Evolutionary conservation across 2,888 invertebrate genomes (phyloP), one percentile per base, ranked within the genome.

Genomic region (Amaurobius ferox): DNA sequence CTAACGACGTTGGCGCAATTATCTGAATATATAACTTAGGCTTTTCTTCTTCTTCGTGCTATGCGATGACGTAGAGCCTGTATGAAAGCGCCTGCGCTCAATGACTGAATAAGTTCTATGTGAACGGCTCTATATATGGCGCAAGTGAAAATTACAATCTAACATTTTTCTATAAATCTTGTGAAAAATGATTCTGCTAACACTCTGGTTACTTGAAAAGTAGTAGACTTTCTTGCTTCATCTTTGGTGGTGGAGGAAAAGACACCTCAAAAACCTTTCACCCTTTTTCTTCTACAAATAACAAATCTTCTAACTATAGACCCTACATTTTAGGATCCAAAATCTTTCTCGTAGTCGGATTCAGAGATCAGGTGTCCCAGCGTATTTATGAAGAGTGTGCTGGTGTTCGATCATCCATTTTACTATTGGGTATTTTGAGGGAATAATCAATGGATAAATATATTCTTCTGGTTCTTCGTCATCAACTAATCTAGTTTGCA

Each of bases 191-290:
- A 19, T 1, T 19, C 55, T n/a, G 55, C 55, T 1, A 55, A 23
- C 13, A n/a, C 55, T 23, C 55, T 19, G 13, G 55, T 55, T 9
- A 19, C 55, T n/a, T 74, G 26, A 35, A 81, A 87, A 6, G 55
- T 62, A 39, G 26, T 9, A 1, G 40, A 28, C 1, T 23, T 7
- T 30, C 26, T 26, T 9, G 74, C 26, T 55, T 19, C 19, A 19
- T 55, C 1, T n/a, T 3, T 9, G 55, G 55, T 23, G 19, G 19
- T 23, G 55, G 55, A 3, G 55, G 55, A n/a, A 19, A 23, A 19
- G 55, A 19, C 9, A 9, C 55, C 3, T 55, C 55, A 1, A 55
- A 19, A 55, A n/a, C 9, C 55, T 72, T 72, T 0, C 0, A 9
- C 0, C 0, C 19, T 76, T n/a, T 23, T 16, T 26, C 40, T n/a